Percentiles rank a stretch among this genome's conserved stretches.
Evolutionary conservation across 2,797 vertebrate species (phyloP).

Genomic region (Triplophysa bombifrons): DNA sequence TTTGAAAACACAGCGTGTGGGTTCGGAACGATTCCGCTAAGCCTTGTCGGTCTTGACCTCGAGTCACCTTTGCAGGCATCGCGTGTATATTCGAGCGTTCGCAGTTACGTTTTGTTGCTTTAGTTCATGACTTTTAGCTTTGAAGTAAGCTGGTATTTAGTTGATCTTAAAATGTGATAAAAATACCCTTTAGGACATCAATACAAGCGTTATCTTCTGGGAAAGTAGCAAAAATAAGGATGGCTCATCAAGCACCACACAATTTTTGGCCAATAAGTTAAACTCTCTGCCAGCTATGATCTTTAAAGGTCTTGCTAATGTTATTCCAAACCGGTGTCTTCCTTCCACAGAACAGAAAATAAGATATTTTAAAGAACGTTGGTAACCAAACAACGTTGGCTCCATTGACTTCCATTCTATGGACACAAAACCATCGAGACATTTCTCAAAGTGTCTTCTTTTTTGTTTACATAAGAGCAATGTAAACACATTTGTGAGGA

Average conservation of each 20-base stretch:
- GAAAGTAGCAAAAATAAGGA: not conserved
- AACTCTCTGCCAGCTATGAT: not conserved
- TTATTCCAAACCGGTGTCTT: too few species aligned
- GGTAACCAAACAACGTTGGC: too few species aligned
- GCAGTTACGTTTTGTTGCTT: not conserved
- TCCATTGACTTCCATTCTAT: too few species aligned
- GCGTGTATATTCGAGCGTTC: not conserved
- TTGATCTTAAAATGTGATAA: not conserved
- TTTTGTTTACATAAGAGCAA: too few species aligned
- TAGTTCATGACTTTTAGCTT: slow-evolving; percentile 4
- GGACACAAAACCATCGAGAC: too few species aligned
- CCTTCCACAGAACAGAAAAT: too few species aligned
- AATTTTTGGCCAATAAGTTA: too few species aligned
- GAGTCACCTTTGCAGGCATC: slow-evolving; percentile 18
- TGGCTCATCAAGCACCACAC: not conserved
- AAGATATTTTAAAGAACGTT: too few species aligned
- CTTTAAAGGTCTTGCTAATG: too few species aligned
- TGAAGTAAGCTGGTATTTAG: not conserved
- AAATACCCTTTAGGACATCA: not conserved
- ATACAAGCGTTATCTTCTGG: not conserved
- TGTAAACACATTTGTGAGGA: too few species aligned
- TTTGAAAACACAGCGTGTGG: slow-evolving; percentile 33
- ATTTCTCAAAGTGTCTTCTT: too few species aligned
- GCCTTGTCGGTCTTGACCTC: slow-evolving; percentile 51
- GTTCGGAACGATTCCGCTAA: slow-evolving; percentile 17